phyloP scores from a whole-genome alignment of 2,113 vertebrate genomes.

The Fulmarus glacialis region DNA sequence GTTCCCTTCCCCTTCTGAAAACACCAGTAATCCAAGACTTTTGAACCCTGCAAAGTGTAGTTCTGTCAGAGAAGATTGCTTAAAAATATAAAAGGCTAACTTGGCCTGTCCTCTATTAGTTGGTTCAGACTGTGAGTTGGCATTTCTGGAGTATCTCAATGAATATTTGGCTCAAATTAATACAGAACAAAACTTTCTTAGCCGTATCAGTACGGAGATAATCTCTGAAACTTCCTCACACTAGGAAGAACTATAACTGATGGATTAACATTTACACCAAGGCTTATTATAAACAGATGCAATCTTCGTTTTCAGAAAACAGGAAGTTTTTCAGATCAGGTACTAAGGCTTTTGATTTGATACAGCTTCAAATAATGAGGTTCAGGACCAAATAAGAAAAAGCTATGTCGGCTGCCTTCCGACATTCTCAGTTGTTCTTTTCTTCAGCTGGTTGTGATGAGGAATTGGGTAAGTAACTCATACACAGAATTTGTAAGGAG shows the following conservation, averaged over 20 bases:
- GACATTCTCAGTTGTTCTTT: neutral
- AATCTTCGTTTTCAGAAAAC: slow-evolving; percentile 16
- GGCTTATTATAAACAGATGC: neutral
- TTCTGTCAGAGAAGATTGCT: slow-evolving; percentile 24
- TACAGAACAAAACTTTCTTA: neutral
- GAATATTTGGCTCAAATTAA: neutral
- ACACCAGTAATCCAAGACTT: neutral
- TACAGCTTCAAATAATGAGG: neutral
- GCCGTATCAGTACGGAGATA: neutral
- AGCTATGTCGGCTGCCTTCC: neutral
- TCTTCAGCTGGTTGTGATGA: neutral
- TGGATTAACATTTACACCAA: neutral
- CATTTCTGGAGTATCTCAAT: neutral
- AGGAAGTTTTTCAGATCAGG: neutral
- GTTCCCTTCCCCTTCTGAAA: neutral
- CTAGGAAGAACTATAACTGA: neutral
- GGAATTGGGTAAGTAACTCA: neutral
- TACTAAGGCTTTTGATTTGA: neutral
- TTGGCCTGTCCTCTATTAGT: neutral
- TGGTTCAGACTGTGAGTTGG: neutral
- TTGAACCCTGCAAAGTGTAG: neutral
- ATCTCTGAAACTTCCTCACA: neutral
- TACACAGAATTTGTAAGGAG: neutral
- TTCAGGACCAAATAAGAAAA: neutral
- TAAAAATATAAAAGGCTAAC: neutral